phyloP scores from a whole-genome alignment of 2,113 vertebrate genomes.

The Notothenia coriiceps region DNA sequence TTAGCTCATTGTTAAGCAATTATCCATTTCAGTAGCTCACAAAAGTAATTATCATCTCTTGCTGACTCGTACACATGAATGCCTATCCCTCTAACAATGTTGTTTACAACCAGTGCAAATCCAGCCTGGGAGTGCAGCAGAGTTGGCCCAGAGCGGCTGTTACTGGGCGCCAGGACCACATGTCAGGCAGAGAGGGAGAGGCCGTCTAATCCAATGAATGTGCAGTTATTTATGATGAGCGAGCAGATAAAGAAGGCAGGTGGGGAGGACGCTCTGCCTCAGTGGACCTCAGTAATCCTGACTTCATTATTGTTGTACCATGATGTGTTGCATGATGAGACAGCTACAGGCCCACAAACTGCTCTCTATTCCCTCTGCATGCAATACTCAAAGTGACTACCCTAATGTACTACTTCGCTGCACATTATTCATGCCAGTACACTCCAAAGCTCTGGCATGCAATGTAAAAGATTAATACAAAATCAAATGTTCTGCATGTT shows the following conservation, averaged over 20 bases:
- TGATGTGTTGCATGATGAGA: slow-evolving; percentile 63
- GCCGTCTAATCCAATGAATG: slow-evolving; percentile 54
- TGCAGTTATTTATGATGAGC: slow-evolving; percentile 55
- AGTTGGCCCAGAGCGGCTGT: slow-evolving; percentile 47
- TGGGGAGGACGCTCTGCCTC: slow-evolving; percentile 55
- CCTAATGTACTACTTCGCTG: slow-evolving; percentile 35
- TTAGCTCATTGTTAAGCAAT: slow-evolving; percentile 27
- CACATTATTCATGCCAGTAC: slow-evolving; percentile 20
- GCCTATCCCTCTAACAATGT: slow-evolving; percentile 64
- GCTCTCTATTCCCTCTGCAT: slow-evolving; percentile 37
- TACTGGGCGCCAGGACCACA: slow-evolving; percentile 48
- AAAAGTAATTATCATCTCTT: slow-evolving; percentile 59
- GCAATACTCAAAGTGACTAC: slow-evolving; percentile 37
- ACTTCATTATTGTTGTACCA: slow-evolving; percentile 64
- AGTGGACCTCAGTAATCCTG: slow-evolving; percentile 67
- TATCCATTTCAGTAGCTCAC: slow-evolving; percentile 25
- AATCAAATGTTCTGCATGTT: not conserved
- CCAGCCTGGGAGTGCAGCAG: slow-evolving; percentile 37
- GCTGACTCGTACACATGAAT: slow-evolving; percentile 41
- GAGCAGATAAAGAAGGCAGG: slow-evolving; percentile 46
- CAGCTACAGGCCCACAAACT: slow-evolving; percentile 29
- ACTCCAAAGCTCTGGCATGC: slow-evolving; percentile 22
- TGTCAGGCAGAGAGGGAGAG: slow-evolving; percentile 42
- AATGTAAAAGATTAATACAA: not conserved
- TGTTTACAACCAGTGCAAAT: slow-evolving; percentile 67